These are phyloP conservation scores for Penaeus vannamei DNA, from an alignment of 1,140 invertebrate genomes.

Conservation along the genomic window DNA sequence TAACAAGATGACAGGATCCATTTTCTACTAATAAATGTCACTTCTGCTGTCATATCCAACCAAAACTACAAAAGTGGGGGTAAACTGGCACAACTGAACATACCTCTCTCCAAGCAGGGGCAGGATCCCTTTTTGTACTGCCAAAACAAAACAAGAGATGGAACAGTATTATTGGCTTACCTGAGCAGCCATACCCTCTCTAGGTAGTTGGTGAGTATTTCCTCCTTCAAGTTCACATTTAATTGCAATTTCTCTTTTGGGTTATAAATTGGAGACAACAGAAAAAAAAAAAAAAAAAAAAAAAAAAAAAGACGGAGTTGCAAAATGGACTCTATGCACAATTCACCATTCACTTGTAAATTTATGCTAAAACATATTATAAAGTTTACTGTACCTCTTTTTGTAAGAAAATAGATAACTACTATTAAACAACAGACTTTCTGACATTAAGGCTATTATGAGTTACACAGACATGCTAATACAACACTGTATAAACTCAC, in stretches of 20 bases:
- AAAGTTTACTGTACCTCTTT: no score
- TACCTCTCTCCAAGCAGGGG: conserved; percentile 64
- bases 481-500: no score
- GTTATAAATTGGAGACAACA: background rate
- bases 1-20: no score
- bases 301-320: background rate
- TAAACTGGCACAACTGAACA: conserved; percentile 65
- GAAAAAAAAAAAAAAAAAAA: background rate
- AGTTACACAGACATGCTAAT: no score
- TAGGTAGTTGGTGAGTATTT: conserved; percentile 51
- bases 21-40: conserved; percentile 23
- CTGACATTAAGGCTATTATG: no score
- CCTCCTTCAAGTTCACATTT: conserved; percentile 23
- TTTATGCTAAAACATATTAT: no score
- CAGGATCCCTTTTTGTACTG: conserved; percentile 63
- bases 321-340: no score
- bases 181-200: conserved; percentile 61
- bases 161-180: conserved; percentile 61
- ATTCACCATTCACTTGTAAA: no score
- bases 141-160: conserved; percentile 63
- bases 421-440: no score
- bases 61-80: conserved; percentile 60
- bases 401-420: no score
- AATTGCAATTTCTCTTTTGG: conserved; percentile 5
- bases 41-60: conserved; percentile 25